phyloP scores from a whole-genome alignment of 2,888 invertebrate genomes.

The Pristionchus entomophagus region DNA sequence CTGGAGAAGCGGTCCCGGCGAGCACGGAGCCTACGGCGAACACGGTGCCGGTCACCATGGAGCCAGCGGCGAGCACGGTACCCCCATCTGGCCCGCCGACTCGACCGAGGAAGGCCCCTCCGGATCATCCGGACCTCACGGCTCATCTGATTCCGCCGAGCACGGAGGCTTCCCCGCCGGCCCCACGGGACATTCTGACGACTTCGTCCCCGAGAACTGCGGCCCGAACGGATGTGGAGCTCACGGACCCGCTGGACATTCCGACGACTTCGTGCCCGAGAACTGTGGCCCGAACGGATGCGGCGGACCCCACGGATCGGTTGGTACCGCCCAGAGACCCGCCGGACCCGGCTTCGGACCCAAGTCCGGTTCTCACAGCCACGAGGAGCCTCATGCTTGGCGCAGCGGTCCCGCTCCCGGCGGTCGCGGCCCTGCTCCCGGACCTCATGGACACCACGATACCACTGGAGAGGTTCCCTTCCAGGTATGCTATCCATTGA shows the following conservation, averaged over 20 bases:
- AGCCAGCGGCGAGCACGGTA: no score
- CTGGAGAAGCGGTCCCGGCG: neutral
- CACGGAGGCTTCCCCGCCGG: conserved; percentile 1
- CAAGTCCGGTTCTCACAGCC: neutral
- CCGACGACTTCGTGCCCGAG: neutral
- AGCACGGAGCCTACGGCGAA: neutral
- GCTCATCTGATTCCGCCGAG: neutral
- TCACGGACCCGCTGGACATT: neutral
- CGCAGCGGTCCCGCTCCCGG: neutral
- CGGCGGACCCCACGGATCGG: conserved; percentile 66
- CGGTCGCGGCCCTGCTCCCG: neutral
- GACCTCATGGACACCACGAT: neutral
- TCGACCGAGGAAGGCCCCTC: no score
- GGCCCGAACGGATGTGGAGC: conserved; percentile 16
- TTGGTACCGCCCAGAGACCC: conserved; percentile 52
- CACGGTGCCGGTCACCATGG: no score
- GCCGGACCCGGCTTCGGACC: neutral
- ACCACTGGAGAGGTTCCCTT: neutral
- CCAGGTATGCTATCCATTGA: neutral
- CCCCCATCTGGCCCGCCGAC: neutral
- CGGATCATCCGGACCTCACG: no score
- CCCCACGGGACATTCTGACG: neutral
- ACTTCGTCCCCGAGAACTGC: conserved; percentile 3
- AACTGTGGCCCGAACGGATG: conserved; percentile 60
- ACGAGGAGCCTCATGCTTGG: neutral